These are phyloP conservation scores for Aphelenchoides besseyi DNA, from an alignment of 1,140 invertebrate species.

Conservation along the genomic window DNA sequence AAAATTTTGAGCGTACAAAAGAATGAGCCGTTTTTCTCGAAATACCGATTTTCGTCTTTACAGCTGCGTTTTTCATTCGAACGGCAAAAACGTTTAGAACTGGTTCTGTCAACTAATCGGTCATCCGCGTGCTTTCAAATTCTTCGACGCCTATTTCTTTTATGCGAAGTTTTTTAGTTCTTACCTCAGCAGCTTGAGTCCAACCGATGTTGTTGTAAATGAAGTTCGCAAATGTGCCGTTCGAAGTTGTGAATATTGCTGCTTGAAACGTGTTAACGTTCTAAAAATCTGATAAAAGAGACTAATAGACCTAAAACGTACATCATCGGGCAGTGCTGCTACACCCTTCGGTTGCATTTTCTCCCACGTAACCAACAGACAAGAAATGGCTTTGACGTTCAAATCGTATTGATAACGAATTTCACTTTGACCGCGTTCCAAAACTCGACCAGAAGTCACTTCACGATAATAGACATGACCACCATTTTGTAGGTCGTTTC, in stretches of 20 bases:
- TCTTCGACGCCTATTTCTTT: not conserved
- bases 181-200: slow-evolving; percentile 61
- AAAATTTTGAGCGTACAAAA: not conserved
- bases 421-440: slow-evolving; percentile 60
- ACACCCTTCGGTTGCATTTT: slow-evolving; percentile 54
- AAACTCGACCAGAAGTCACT: slow-evolving; percentile 52
- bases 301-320: slow-evolving; percentile 18
- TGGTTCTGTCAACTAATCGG: slow-evolving; percentile 1
- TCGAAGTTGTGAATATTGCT: slow-evolving; percentile 57
- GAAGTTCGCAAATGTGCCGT: slow-evolving; percentile 62
- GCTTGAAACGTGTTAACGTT: slow-evolving; percentile 63
- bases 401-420: slow-evolving; percentile 62
- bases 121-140: not conserved
- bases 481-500: slow-evolving; percentile 59
- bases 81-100: not conserved
- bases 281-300: slow-evolving; percentile 35
- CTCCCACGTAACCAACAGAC: slow-evolving; percentile 60
- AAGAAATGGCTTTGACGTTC: slow-evolving; percentile 52
- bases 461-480: slow-evolving; percentile 59
- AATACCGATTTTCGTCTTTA: not conserved
- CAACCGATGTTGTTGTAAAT: slow-evolving; percentile 63
- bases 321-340: slow-evolving; percentile 35
- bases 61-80: not conserved
- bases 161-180: slow-evolving; percentile 3
- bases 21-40: not conserved